Percentiles rank a stretch among this genome's conserved stretches.
These are phyloP conservation scores for Microcaecilia unicolor DNA, from an alignment of 2,797 vertebrate genomes.

Conservation along the genomic window DNA sequence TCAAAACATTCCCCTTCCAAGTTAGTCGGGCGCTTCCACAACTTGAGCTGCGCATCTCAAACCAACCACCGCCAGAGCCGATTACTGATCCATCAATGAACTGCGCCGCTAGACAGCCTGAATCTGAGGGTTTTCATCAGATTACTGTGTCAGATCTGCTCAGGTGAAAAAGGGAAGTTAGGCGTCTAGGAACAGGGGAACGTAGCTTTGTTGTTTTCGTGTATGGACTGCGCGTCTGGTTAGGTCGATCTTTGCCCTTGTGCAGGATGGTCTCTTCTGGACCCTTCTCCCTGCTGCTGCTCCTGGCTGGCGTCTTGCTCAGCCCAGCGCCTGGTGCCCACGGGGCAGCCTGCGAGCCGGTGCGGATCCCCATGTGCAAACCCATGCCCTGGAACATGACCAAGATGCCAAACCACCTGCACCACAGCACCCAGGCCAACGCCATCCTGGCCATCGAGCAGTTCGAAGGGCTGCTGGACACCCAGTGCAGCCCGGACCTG, in stretches of 20 bases:
- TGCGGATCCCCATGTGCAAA: slow-evolving; percentile 85
- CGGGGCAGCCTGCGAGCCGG: slow-evolving; percentile 80
- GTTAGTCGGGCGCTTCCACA: no score
- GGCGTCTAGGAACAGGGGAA: no score
- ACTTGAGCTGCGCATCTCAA: no score
- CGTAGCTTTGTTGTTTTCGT: no score
- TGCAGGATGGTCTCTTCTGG: neutral
- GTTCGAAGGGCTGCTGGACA: slow-evolving; percentile 86
- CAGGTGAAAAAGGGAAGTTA: no score
- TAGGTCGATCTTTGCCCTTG: neutral
- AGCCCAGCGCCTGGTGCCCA: slow-evolving; percentile 36
- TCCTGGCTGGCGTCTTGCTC: slow-evolving; percentile 47
- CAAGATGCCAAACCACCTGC: slow-evolving; percentile 98
- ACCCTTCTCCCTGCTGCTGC: neutral
- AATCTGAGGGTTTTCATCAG: no score
- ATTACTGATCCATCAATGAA: no score
- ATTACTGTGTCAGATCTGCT: no score
- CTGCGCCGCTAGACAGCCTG: no score
- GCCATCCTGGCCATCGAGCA: slow-evolving; percentile 95
- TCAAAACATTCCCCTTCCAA: no score
- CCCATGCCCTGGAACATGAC: slow-evolving; percentile 97
- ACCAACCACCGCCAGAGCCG: no score
- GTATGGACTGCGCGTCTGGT: no score
- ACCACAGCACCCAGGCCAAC: slow-evolving; percentile 98
- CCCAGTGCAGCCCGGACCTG: slow-evolving; percentile 81